Evolutionary conservation across 2,888 invertebrate species (phyloP).

Genomic region (Operophtera brumata): DNA sequence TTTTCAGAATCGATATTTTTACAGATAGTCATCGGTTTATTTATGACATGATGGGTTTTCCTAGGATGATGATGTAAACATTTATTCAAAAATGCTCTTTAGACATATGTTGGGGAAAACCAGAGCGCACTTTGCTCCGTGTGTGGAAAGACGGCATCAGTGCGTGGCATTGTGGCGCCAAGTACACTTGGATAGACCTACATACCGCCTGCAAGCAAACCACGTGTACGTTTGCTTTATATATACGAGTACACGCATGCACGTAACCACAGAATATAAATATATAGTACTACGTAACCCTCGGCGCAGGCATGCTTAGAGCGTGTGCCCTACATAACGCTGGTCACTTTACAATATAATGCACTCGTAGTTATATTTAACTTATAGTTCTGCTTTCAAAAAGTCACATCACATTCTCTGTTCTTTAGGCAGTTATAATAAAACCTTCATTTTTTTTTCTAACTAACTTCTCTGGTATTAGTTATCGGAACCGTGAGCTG

Average conservation of each 20-base stretch:
- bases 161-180: slow-evolving; percentile 23
- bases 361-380: slow-evolving; percentile 40
- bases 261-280: too few species aligned
- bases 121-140: background rate
- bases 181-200: slow-evolving; percentile 8
- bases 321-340: slow-evolving; percentile 46
- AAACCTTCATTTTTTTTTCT: too few species aligned
- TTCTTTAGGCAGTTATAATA: background rate
- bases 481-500: too few species aligned
- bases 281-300: too few species aligned
- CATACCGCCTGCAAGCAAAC: background rate
- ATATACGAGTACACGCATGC: slow-evolving; percentile 19
- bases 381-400: background rate
- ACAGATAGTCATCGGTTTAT: background rate
- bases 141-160: background rate
- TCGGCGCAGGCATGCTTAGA: slow-evolving; percentile 29
- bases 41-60: background rate
- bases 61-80: background rate
- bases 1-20: background rate
- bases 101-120: background rate
- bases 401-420: background rate
- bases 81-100: background rate
- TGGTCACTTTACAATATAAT: slow-evolving; percentile 46
- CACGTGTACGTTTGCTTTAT: slow-evolving; percentile 2
- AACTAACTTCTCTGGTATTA: too few species aligned